Conservation (phyloP, 2,888 invertebrate species). For the Cephus sareptanus region DNA sequence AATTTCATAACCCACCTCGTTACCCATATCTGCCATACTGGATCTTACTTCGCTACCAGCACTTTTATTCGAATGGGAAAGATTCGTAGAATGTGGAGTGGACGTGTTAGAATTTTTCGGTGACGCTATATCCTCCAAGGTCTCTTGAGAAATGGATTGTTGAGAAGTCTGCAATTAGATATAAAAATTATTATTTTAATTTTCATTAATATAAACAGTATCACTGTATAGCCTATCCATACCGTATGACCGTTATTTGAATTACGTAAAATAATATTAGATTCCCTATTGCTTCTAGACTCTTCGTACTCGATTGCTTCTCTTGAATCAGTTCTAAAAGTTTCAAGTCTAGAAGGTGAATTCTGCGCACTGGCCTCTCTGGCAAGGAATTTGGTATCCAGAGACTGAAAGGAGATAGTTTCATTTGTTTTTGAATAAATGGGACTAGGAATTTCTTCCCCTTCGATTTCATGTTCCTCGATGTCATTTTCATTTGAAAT, state of each 20-base stretch:
- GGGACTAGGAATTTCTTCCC: not conserved
- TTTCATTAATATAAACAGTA: not conserved
- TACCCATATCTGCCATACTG: not conserved
- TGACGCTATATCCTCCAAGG: not conserved
- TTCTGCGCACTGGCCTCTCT: not conserved
- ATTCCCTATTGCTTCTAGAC: slow-evolving; percentile 18
- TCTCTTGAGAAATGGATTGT: not conserved
- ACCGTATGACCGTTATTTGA: not conserved
- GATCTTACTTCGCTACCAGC: not conserved
- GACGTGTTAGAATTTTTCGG: not conserved
- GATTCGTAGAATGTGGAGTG: not conserved
- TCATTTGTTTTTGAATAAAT: not conserved
- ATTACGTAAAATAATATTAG: not conserved
- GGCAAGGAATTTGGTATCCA: not conserved
- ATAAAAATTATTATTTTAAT: not conserved
- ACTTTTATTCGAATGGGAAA: not conserved
- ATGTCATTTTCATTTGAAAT: not conserved
- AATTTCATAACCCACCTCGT: not conserved
- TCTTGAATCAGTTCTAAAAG: slow-evolving; percentile 38
- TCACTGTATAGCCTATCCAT: not conserved
- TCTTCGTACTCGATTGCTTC: slow-evolving; percentile 28
- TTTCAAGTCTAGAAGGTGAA: not conserved
- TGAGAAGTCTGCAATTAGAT: not conserved
- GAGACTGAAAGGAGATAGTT: not conserved
- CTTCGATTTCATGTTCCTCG: not conserved